A percentile compares a stretch with the other conserved stretches of the same genome.
phyloP scores from a whole-genome alignment of 2,113 vertebrate species.

The Myiagra hebetior region DNA sequence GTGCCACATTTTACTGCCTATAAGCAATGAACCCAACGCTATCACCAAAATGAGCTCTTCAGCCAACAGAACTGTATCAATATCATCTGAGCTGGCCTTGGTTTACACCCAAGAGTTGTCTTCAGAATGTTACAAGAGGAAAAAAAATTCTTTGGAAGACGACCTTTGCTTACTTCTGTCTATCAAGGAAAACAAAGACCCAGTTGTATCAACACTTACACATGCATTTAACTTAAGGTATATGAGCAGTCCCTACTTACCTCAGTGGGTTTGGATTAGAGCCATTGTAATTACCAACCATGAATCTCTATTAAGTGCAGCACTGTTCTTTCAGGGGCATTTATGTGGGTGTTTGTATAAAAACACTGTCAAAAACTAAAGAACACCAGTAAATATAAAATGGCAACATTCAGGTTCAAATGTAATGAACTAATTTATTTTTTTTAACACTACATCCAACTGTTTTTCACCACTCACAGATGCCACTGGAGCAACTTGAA shows the following conservation, averaged over 20 bases:
- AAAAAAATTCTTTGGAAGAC: background rate
- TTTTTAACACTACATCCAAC: conserved; percentile 37
- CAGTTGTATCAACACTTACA: background rate
- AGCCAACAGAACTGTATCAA: background rate
- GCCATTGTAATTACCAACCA: conserved; percentile 20
- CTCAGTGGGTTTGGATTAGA: conserved; percentile 23
- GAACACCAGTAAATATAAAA: conserved; percentile 40
- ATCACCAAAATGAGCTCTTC: background rate
- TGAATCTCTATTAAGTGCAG: conserved; percentile 13
- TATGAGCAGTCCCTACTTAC: conserved; percentile 3
- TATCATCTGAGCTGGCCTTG: background rate
- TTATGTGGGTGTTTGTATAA: conserved; percentile 49
- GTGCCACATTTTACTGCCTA: background rate
- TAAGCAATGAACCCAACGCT: background rate
- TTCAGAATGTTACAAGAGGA: background rate
- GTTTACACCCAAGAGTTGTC: background rate
- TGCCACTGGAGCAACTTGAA: conserved; percentile 25
- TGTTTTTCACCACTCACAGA: conserved; percentile 34
- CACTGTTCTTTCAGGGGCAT: conserved; percentile 33
- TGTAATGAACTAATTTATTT: conserved; percentile 61
- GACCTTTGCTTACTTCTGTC: background rate
- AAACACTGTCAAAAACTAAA: conserved; percentile 50
- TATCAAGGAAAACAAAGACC: background rate
- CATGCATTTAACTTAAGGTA: background rate
- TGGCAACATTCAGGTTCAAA: conserved; percentile 34